Percentiles rank a stretch among this genome's conserved stretches.
phyloP scores from a whole-genome alignment of 1,140 invertebrate genomes.

The Drosophila littoralis region DNA sequence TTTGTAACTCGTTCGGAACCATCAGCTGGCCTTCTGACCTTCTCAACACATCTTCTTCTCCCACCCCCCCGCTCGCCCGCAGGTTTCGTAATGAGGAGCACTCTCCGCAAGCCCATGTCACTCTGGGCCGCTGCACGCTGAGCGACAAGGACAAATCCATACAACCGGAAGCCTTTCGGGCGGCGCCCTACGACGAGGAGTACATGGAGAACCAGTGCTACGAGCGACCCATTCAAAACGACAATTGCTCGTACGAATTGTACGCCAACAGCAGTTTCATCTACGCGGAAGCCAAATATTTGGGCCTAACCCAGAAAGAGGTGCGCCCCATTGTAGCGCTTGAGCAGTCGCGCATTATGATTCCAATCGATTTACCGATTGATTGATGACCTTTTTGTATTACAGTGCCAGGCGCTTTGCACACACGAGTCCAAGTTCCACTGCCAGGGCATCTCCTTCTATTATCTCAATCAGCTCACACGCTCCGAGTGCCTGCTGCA shows the following conservation, averaged over 20 bases:
- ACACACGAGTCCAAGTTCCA: slow-evolving; percentile 76
- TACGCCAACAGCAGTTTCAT: slow-evolving; percentile 83
- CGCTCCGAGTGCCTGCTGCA: slow-evolving; percentile 84
- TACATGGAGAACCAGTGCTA: slow-evolving; percentile 88
- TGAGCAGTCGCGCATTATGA: slow-evolving; percentile 61
- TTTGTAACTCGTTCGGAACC: not conserved
- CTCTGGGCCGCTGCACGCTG: slow-evolving; percentile 86
- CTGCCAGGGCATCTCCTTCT: slow-evolving; percentile 80
- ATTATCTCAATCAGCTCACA: slow-evolving; percentile 57
- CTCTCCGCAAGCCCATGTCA: slow-evolving; percentile 40
- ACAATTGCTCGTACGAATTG: slow-evolving; percentile 80
- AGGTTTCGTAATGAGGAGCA: slow-evolving; percentile 54
- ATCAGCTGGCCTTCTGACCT: not conserved
- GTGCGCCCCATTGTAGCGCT: slow-evolving; percentile 60
- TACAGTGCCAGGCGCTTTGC: slow-evolving; percentile 78
- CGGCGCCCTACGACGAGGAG: slow-evolving; percentile 87
- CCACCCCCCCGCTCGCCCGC: not conserved
- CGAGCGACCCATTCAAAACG: slow-evolving; percentile 69
- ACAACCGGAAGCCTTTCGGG: slow-evolving; percentile 87
- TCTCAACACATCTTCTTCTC: not conserved
- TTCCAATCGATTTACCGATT: slow-evolving; percentile 65
- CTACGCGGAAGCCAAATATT: slow-evolving; percentile 80
- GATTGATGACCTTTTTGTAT: slow-evolving; percentile 67
- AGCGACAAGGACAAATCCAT: slow-evolving; percentile 87
- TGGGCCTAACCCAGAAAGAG: slow-evolving; percentile 83